Base-by-base conservation (phyloP, 2,113 vertebrate species). In the Pleuronectes platessa region DNA sequence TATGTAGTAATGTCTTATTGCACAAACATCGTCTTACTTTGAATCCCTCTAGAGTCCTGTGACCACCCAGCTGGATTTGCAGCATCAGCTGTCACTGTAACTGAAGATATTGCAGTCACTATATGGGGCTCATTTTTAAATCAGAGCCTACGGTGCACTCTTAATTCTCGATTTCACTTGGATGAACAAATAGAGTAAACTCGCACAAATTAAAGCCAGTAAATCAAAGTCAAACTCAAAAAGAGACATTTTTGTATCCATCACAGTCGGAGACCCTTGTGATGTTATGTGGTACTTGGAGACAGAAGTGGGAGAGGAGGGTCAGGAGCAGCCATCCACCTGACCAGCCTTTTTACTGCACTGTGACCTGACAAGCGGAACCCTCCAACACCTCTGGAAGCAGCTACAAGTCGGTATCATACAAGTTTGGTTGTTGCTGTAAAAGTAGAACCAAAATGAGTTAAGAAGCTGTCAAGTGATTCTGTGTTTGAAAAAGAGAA, bases 41-140 rank as follows among this genome's bases (percentile, higher is more conserved):
- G 51, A 8, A n/a, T 53, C 7, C 3, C 20, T 6, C 51, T n/a
- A n/a, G n/a, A 45, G 31, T 45, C 42, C 45, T 59, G 40, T 51
- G 23, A 11, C 17, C 21, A 42, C 59, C 68, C 61, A 81, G 67
- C 79, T 82, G 67, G 26, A 76, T 78, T 18, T 66, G 55, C 0
- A 55, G 62, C 26, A 71, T 23, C 49, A 85, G 78, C 58, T 71
- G 51, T 42, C 51, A 18, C n/a, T 66, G 42, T 68, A 51, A 45
- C 35, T 37, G 11, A 54, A 5, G 59, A n/a, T 15, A 62, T 55
- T 63, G 1, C 13, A 53, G 20, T 13, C 42, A 45, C 42, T 20
- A n/a, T 20, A n/a, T n/a, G 26, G 45, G 59, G 18, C n/a, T 68
- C 21, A 49, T 49, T 47, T n/a, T n/a, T 83, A 24, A 66, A 35